Percentiles rank a stretch among this genome's conserved stretches.
Conservation (phyloP, 2,113 vertebrate species). For the Hemichromis elongatus region DNA sequence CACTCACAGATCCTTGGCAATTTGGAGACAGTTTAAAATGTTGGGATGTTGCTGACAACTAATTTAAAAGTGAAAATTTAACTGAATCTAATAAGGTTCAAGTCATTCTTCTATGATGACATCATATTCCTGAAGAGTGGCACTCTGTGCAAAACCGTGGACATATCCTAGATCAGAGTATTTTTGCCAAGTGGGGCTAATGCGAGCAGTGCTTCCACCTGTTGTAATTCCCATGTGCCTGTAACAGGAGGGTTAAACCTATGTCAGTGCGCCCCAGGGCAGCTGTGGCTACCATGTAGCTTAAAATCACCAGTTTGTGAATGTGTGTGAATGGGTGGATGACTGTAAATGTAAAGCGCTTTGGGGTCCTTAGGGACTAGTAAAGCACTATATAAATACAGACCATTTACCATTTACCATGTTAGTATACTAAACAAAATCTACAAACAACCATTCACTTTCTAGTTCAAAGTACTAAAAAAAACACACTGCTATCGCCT, state of each 20-base stretch:
- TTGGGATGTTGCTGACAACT: background rate
- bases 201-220: background rate
- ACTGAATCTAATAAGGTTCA: background rate
- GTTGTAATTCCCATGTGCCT: rapidly evolving
- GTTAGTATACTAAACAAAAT: background rate
- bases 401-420: too few species aligned
- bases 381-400: too few species aligned
- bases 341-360: too few species aligned
- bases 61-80: background rate
- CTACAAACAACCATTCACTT: background rate
- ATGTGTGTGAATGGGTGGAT: too few species aligned
- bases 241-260: background rate
- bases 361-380: too few species aligned
- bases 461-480: background rate
- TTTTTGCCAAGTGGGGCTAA: background rate
- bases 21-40: background rate
- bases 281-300: too few species aligned
- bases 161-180: background rate
- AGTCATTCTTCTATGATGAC: background rate
- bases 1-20: background rate
- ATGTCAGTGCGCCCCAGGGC: too few species aligned
- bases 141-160: background rate
- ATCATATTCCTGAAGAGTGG: background rate
- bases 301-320: too few species aligned
- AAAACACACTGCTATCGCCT: background rate